Conservation (phyloP, 2,113 vertebrate genomes). For the Furnarius figulus region DNA sequence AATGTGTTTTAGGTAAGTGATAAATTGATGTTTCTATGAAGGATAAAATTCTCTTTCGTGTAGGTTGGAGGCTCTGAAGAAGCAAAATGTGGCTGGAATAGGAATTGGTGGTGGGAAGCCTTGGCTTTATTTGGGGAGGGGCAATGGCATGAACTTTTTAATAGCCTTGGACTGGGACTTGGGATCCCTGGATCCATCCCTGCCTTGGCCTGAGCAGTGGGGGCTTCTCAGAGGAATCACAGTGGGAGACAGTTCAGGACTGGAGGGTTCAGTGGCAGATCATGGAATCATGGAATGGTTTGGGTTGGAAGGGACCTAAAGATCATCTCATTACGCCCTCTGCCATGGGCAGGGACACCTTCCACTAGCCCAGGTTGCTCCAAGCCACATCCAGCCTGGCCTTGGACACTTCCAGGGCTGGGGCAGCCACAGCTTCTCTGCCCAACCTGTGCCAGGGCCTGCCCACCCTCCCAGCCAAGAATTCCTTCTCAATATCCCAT, state of each 20-base stretch:
- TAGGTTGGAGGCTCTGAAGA: not conserved
- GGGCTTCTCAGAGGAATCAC: not conserved
- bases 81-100: not conserved
- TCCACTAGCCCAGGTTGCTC: too few species aligned
- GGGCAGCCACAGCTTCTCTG: too few species aligned
- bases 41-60: not conserved
- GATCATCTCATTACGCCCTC: not conserved
- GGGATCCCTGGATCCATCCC: not conserved
- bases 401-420: too few species aligned
- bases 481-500: too few species aligned
- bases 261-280: too few species aligned
- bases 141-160: not conserved
- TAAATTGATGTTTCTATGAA: not conserved
- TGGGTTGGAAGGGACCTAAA: not conserved
- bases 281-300: not conserved
- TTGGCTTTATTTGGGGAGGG: not conserved
- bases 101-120: not conserved
- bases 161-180: not conserved
- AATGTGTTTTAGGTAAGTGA: not conserved
- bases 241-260: not conserved
- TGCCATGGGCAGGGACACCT: too few species aligned
- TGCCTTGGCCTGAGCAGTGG: not conserved
- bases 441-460: too few species aligned
- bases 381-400: too few species aligned
- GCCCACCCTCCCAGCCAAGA: too few species aligned